Conservation (phyloP, 2,797 vertebrate species). For the Betta splendens region DNA sequence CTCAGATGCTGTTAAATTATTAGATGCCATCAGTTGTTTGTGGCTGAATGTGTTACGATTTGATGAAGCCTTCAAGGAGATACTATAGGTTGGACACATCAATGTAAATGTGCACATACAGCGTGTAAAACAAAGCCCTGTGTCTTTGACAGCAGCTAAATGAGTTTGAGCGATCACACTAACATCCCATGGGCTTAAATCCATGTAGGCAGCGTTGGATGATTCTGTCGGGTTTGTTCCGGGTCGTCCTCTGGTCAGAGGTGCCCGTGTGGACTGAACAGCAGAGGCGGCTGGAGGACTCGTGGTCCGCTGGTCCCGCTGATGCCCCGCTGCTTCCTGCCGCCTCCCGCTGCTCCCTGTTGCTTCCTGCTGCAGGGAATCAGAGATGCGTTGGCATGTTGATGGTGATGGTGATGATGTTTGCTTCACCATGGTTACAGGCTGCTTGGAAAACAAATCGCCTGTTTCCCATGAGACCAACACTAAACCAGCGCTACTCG, state of each 20-base stretch:
- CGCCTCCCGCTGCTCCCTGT: slow-evolving; percentile 52
- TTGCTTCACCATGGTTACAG: slow-evolving; percentile 56
- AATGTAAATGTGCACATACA: no score
- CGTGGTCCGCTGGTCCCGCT: slow-evolving; percentile 52
- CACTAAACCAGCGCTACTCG: slow-evolving; percentile 25
- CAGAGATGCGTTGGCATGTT: slow-evolving; percentile 50
- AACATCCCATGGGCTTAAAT: no score
- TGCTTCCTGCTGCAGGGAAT: slow-evolving; percentile 59
- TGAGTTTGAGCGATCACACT: no score
- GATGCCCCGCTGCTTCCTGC: slow-evolving; percentile 46
- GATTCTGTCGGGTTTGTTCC: slow-evolving; percentile 7
- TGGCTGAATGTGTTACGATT: no score
- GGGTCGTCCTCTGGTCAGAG: slow-evolving; percentile 42
- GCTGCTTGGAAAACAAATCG: slow-evolving; percentile 58
- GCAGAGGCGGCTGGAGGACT: slow-evolving; percentile 50
- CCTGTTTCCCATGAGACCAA: slow-evolving; percentile 45
- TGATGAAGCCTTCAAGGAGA: no score
- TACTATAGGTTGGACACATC: no score
- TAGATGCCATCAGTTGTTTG: slow-evolving; percentile 9
- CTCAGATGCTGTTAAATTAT: slow-evolving; percentile 14
- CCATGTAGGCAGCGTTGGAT: no score
- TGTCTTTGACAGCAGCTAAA: no score
- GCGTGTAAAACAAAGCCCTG: no score
- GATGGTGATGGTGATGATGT: slow-evolving; percentile 53
- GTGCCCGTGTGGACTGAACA: slow-evolving; percentile 55